Base-by-base conservation (phyloP, 2,113 vertebrate genomes). In the Apodemus speciosus region DNA sequence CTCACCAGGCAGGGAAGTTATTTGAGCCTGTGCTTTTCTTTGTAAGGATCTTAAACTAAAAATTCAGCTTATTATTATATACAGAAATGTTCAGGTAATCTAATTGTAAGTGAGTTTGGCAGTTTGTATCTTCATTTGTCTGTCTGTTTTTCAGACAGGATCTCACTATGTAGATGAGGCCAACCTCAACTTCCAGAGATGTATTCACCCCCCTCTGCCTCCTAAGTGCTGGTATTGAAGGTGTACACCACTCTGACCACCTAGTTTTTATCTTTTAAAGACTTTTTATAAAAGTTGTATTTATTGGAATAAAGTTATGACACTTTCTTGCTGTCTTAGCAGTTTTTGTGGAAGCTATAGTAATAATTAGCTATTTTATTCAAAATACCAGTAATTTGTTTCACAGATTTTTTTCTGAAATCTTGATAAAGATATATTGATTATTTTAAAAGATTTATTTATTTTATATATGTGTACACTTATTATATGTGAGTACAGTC, bases 31-130 rank as follows among this genome's bases (percentile, higher is more conserved):
- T 2, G 23, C 49, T 83, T 77, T 95, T 81, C 20, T 87, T 86
- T 87, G 35, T 87, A 66, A 91, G n/a, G 40, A 32, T 88, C 89
- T 95, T 85, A 46, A 79, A 91, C 51, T 81, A 38, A n/a, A 88
- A 66, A 38, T 88, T 64, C 15, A 79, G 71, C 15, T 83, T 80
- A 21, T 85, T 62, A 56, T 38, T 83, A 32, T 14, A 60, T 73
- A 68, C 4, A 83, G 35, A 43, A 72, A 62, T 83, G 18, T 85
- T 80, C 32, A 80, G 30, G 7, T 68, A 95, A 49, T 88, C 9
- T 62, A 15, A 79, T 73, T 69, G 68, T 86, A 85, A 93, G 79
- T 85, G 58, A 85, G 13, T 76, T 90, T 85, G n/a, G 15, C 84
- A 88, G 77, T 80, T 53, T 79, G 66, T 69, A n/a, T 69, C 66